Percentiles rank a stretch among this genome's conserved stretches.
Conservation (phyloP, 2,113 vertebrate genomes). For the Zeus faber region DNA sequence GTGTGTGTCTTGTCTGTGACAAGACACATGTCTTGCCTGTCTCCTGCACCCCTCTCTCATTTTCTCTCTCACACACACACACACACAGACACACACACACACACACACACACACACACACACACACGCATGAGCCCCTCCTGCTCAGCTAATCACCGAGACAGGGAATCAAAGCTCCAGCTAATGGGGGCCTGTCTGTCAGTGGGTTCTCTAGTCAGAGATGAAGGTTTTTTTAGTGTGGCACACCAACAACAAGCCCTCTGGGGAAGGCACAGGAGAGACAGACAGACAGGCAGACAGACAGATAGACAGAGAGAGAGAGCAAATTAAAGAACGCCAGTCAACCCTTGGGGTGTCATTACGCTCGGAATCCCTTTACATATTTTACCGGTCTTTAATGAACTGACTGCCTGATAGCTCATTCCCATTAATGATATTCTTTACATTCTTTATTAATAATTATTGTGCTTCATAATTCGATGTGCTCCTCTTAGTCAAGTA, state of each 20-base stretch:
- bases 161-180: constrained; percentile 55
- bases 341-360: constrained; percentile 8
- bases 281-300: constrained; percentile 5
- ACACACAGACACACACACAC: too few relatives aligned
- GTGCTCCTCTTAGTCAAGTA: too few relatives aligned
- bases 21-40: constrained; percentile 5
- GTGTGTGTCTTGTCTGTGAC: background rate
- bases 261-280: constrained; percentile 20
- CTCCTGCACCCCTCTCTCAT: background rate
- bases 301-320: background rate
- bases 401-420: too few relatives aligned
- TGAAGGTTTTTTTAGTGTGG: constrained; percentile 30
- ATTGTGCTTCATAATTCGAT: too few relatives aligned
- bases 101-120: too few relatives aligned
- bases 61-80: constrained; percentile 4
- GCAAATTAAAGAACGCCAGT: constrained; percentile 15
- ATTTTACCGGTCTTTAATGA: too few relatives aligned
- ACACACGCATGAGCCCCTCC: too few relatives aligned
- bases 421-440: too few relatives aligned
- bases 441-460: too few relatives aligned
- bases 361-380: too few relatives aligned
- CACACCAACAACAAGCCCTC: constrained; percentile 37
- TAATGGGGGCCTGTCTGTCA: constrained; percentile 55
- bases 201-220: constrained; percentile 22
- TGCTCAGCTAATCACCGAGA: constrained; percentile 55